These are phyloP conservation scores for Allobates femoralis DNA, from an alignment of 2,797 vertebrate genomes.

Conservation along the genomic window DNA sequence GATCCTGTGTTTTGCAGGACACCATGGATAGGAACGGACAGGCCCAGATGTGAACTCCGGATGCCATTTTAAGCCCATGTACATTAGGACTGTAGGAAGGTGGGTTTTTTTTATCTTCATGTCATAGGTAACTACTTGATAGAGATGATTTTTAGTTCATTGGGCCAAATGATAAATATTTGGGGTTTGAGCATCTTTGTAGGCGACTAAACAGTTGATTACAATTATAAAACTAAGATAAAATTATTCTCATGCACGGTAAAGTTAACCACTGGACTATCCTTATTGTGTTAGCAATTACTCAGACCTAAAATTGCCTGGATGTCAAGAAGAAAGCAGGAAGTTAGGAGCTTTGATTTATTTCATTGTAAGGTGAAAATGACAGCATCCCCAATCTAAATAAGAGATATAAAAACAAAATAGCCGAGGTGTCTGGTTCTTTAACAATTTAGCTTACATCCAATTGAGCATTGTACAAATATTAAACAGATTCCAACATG, in stretches of 20 bases:
- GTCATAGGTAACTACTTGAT: no score
- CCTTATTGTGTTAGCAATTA: constrained; percentile 49
- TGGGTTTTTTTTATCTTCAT: no score
- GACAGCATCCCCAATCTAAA: constrained; percentile 28
- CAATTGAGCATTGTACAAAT: constrained; percentile 16
- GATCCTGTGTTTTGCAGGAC: no score
- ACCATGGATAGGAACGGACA: no score
- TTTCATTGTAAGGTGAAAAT: constrained; percentile 40
- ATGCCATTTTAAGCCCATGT: no score
- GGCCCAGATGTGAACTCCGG: no score
- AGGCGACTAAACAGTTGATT: constrained; percentile 17
- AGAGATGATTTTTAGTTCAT: no score
- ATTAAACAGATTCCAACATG: constrained; percentile 14
- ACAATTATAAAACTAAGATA: constrained; percentile 25
- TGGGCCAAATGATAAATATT: no score
- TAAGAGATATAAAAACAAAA: neutral
- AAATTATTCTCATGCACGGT: constrained; percentile 36
- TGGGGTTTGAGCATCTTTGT: neutral
- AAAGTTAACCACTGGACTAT: constrained; percentile 18
- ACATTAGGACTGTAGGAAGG: no score
- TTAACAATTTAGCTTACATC: constrained; percentile 3
- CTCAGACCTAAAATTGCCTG: constrained; percentile 45
- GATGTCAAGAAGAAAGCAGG: constrained; percentile 25
- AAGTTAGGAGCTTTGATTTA: constrained; percentile 45
- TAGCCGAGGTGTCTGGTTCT: neutral